phyloP scores from a whole-genome alignment of 2,888 invertebrate species.

The Artemia sinica region DNA sequence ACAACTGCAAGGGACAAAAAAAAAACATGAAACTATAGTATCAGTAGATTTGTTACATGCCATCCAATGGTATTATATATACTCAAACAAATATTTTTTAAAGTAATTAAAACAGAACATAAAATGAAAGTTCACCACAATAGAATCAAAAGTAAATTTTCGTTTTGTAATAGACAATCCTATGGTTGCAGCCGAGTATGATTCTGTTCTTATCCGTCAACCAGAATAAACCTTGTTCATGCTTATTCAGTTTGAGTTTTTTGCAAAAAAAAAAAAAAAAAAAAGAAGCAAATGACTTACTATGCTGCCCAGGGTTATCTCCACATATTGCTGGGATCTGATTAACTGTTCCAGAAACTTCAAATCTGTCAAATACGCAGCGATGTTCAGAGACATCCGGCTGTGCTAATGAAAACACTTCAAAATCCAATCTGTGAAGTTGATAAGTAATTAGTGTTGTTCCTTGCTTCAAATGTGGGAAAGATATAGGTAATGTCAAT shows the following conservation, averaged over 20 bases:
- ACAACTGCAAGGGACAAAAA: too few species aligned
- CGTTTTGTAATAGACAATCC: too few species aligned
- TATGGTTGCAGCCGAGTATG: too few species aligned
- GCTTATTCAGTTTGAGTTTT: slow-evolving; percentile 12
- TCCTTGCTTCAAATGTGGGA: slow-evolving; percentile 5
- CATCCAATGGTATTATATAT: too few species aligned
- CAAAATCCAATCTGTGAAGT: slow-evolving; percentile 27
- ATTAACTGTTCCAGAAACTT: slow-evolving; percentile 27
- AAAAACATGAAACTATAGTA: too few species aligned
- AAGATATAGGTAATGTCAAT: not conserved
- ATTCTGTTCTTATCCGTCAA: too few species aligned
- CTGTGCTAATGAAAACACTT: slow-evolving; percentile 27
- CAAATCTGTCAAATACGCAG: slow-evolving; percentile 27
- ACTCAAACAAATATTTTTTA: too few species aligned
- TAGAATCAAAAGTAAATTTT: too few species aligned
- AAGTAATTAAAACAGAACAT: too few species aligned
- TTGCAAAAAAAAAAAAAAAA: not conserved
- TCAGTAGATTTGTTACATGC: too few species aligned
- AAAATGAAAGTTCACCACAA: too few species aligned
- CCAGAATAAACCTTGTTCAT: not conserved
- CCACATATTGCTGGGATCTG: slow-evolving; percentile 28
- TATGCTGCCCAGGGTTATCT: slow-evolving; percentile 28
- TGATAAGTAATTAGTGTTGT: not conserved
- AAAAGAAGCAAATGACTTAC: slow-evolving; percentile 24
- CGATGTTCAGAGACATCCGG: slow-evolving; percentile 27